Evolutionary conservation across 2,797 vertebrate genomes (phyloP).

Genomic region (Denticeps clupeoides): DNA sequence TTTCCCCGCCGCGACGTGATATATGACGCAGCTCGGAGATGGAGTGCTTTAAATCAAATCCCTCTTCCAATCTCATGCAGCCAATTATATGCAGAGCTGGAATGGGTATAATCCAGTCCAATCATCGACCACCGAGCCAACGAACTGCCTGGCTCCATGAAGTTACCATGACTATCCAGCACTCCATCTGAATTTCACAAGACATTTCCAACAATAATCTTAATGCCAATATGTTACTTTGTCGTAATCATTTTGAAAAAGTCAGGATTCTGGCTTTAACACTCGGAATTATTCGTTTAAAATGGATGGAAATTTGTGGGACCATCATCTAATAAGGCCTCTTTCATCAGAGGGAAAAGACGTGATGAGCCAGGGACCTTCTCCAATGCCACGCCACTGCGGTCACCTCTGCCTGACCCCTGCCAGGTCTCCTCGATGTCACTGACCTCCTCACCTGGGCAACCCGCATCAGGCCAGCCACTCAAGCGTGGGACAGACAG

Average conservation of each 20-base stretch:
- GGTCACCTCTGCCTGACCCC: conserved; percentile 43
- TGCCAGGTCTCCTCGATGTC: conserved; percentile 49
- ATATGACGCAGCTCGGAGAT: conserved; percentile 15
- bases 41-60: conserved; percentile 12
- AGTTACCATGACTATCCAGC: too few species aligned
- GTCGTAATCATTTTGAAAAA: too few species aligned
- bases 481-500: conserved; percentile 52
- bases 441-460: conserved; percentile 53
- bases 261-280: too few species aligned
- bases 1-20: conserved; percentile 13
- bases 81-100: background rate
- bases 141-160: background rate
- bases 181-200: too few species aligned
- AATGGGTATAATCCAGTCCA: background rate
- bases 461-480: conserved; percentile 40
- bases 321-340: too few species aligned
- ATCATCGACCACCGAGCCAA: background rate
- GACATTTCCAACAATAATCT: too few species aligned
- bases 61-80: conserved; percentile 8
- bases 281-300: too few species aligned
- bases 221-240: too few species aligned
- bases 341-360: too few species aligned
- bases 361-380: background rate
- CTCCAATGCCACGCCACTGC: background rate
- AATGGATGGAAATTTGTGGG: too few species aligned